A percentile compares a stretch with the other conserved stretches of the same genome.
These are phyloP conservation scores for Cerastis leucographa DNA, from an alignment of 2,888 invertebrate species.

Conservation along the genomic window DNA sequence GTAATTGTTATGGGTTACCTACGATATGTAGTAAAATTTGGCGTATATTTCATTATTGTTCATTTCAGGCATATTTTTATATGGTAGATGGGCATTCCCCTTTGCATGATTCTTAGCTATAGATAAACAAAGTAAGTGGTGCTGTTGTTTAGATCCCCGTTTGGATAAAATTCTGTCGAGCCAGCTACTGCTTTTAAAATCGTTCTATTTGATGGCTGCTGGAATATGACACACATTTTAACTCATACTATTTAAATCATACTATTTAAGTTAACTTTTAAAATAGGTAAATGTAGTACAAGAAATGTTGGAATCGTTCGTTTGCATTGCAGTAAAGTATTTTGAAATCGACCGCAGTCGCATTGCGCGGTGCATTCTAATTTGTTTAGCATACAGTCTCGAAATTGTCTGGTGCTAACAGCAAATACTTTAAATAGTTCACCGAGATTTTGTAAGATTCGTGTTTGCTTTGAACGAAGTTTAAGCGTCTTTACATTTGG, in stretches of 20 bases:
- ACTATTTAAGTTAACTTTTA: not conserved
- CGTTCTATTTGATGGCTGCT: not conserved
- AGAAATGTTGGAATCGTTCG: constrained; percentile 11
- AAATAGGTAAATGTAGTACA: constrained; percentile 1
- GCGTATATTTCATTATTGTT: no score
- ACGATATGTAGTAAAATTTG: no score
- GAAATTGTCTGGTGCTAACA: constrained; percentile 38
- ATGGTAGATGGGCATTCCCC: no score
- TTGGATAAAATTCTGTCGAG: not conserved
- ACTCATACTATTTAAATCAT: not conserved
- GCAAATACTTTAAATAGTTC: constrained; percentile 43
- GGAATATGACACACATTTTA: not conserved
- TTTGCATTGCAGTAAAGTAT: constrained; percentile 41
- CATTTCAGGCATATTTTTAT: no score
- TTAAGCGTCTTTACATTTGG: not conserved
- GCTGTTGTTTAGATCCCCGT: not conserved
- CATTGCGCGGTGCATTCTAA: constrained; percentile 51
- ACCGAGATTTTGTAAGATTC: constrained; percentile 18
- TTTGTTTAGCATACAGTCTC: constrained; percentile 41
- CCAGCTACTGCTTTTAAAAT: not conserved
- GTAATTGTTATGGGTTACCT: no score
- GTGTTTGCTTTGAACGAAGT: not conserved
- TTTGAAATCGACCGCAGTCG: constrained; percentile 42
- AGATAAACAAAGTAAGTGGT: not conserved
- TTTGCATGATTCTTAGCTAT: not conserved